Base-by-base conservation (phyloP, 2,888 invertebrate genomes). In the Xylophagus ater region DNA sequence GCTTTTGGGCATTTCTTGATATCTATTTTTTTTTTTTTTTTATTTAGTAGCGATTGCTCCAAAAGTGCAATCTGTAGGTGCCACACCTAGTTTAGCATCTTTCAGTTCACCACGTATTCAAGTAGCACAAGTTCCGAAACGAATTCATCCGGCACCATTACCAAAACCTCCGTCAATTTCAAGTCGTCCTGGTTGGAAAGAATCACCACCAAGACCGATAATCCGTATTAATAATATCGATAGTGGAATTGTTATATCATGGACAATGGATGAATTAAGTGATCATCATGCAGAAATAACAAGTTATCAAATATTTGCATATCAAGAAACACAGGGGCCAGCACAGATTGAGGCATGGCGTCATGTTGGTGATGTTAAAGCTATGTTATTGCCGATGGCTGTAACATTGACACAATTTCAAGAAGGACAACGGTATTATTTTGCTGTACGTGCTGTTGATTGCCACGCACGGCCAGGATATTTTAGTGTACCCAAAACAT, bases 291-390 rank as follows among this genome's bases (percentile, higher is more conserved):
- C 84, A 49, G 73, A 78, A 35, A 85, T 93, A 45, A 78, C 78
- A 1, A 85, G 82, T 58, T 94, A 93, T 66, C 93, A 94, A 62
- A 71, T 94, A 39, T 94, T 79, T 58, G 93, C 93, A 0, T 94
- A 93, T 60, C 92, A 93, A 61, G 92, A 92, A 63, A 77, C 81
- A 0, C 66, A 70, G 5, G 67, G 73, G 3, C 70, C 76, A 2
- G 81, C 86, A 3, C 76, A 69, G 49, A 76, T 83, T 2, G 68
- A 76, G 4, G 70, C 85, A 36, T 94, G 94, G 94, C 85, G 89
- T 51, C 89, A 87, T 71, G 90, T 94, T 37, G 94, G 93, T 2
- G 90, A 93, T 60, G 90, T 94, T 0, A 85, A 88, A 62, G 89
- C 93, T 1, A 67, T 94, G 53, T 79, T 85, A 1, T 62, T 94